These are phyloP conservation scores for Cisticola juncidis DNA, from an alignment of 2,113 vertebrate genomes.

Conservation along the genomic window DNA sequence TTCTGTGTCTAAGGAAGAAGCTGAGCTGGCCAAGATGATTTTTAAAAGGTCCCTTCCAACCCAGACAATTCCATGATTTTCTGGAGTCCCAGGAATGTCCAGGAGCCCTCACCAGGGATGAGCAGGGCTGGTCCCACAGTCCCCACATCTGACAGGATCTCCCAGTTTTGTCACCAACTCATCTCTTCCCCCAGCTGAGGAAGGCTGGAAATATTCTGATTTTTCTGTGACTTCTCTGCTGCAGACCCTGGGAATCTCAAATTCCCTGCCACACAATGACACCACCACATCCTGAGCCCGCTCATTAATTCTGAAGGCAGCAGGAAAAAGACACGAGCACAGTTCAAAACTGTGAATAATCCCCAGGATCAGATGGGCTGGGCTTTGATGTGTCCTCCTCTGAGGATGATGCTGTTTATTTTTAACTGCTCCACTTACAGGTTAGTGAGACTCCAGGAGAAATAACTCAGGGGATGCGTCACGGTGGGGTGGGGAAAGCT, in stretches of 20 bases:
- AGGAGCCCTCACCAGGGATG: fast-evolving
- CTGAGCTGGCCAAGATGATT: neutral
- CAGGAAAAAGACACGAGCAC: neutral
- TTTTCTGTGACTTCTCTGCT: neutral
- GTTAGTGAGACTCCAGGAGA: neutral
- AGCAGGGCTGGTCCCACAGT: neutral
- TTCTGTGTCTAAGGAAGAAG: neutral
- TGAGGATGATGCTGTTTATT: conserved; percentile 1
- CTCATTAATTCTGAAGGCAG: neutral
- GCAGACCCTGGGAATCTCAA: neutral
- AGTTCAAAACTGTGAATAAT: neutral
- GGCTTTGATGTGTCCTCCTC: neutral
- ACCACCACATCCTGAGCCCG: fast-evolving
- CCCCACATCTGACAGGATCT: neutral
- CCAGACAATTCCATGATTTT: fast-evolving
- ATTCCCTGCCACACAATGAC: fast-evolving
- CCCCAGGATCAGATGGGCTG: neutral
- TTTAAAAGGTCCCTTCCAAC: neutral
- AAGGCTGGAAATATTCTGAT: neutral
- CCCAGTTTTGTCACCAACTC: fast-evolving
- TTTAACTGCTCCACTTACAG: conserved; percentile 11
- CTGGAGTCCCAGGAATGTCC: neutral
- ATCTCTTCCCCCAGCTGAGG: neutral
- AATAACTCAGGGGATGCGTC: neutral
- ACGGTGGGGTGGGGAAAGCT: neutral